A percentile compares a stretch with the other conserved stretches of the same genome.
Evolutionary conservation across 2,797 vertebrate genomes (phyloP).

Genomic region (Sardinella longiceps): DNA sequence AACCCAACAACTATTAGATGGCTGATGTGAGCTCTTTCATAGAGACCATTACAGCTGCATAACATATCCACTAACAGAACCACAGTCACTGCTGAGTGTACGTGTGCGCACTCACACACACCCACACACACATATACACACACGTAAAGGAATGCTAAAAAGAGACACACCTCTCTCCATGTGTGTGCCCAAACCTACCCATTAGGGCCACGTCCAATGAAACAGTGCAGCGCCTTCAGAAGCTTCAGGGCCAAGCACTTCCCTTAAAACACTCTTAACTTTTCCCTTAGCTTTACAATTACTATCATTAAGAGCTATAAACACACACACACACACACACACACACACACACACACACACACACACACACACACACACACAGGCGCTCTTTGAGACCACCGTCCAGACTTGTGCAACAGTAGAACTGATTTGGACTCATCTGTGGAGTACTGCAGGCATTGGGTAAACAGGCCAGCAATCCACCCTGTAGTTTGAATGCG

Average conservation of each 20-base stretch:
- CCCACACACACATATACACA: neutral
- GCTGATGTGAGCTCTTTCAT: neutral
- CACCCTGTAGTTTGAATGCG: neutral
- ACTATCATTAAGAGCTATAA: constrained; percentile 45
- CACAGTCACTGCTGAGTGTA: neutral
- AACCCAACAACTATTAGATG: neutral
- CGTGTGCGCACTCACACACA: neutral
- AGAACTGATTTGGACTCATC: neutral
- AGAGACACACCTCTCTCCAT: neutral
- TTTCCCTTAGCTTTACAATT: constrained; percentile 25
- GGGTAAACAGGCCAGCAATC: neutral
- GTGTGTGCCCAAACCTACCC: neutral
- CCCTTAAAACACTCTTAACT: neutral
- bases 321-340: neutral
- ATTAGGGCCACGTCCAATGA: constrained; percentile 25
- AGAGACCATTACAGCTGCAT: neutral
- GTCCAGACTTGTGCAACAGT: neutral
- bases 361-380: constrained; percentile 6
- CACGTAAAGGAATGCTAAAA: neutral
- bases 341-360: neutral
- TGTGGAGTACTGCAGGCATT: neutral
- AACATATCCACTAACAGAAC: neutral
- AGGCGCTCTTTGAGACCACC: constrained; percentile 37
- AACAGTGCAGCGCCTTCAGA: neutral
- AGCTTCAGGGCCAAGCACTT: constrained; percentile 1